Base-by-base conservation (phyloP, 2,888 invertebrate species). In the Arctia plantaginis region DNA sequence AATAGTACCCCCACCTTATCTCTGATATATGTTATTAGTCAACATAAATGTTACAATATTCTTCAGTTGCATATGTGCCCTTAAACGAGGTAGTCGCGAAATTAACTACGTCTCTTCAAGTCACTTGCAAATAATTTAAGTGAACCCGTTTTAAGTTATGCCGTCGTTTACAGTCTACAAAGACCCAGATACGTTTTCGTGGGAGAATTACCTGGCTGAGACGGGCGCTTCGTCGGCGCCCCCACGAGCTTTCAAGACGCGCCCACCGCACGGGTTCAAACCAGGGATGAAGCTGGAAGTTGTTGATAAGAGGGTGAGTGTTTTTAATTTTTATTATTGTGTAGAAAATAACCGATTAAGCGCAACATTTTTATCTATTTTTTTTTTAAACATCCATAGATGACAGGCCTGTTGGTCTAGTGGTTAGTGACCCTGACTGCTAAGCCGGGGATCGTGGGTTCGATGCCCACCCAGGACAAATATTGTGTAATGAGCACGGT, bases 211-310 rank as follows among this genome's bases (percentile, higher is more conserved):
- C 92, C 95, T 99, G 80, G 96, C 96, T 76, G 97, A 97, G 87
- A 98, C 98, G 0, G 97, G 97, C 79, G 96, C 98, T 0, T 92
- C 96, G 67, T 97, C 98, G 62, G 99, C 98, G 76, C 98, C 98
- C 4, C 97, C 97, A 0, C 96, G 98, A 78, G 97, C 98, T 13
- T 99, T 99, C 93, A 97, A 97, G 87, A 97, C 98, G 79, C 97
- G 98, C 41, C 96, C 97, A 30, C 97, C 98, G 12, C 97, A 97
- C 79, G 97, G 97, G 4, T 99, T 99, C 92, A 97, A 97, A 87
- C 93, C 96, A 18, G 98, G 98, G 55, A 98, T 98, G 98, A 98
- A 98, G 90, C 93, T 99, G 3, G 99, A 99, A 93, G 98, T 97
- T 23, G 98, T 99, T 0, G 99, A 99, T 89, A 97, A 97, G 85